Conservation (phyloP, 2,888 invertebrate genomes). For the Drosophila buzzatii region DNA sequence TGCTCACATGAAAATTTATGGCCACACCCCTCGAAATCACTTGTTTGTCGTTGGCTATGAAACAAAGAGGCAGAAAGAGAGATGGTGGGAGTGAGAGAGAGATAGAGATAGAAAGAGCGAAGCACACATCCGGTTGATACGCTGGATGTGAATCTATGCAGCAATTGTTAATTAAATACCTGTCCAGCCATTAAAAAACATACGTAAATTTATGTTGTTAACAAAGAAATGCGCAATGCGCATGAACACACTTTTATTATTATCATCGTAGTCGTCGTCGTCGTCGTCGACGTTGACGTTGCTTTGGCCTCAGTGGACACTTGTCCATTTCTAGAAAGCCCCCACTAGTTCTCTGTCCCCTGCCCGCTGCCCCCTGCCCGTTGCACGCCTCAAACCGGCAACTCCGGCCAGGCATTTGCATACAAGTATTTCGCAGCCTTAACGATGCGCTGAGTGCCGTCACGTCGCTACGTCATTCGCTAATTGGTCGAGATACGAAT, state of each 20-base stretch:
- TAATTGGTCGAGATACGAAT: slow-evolving; percentile 76
- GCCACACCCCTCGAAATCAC: slow-evolving; percentile 44
- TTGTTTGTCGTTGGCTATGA: slow-evolving; percentile 16
- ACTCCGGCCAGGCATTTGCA: slow-evolving; percentile 63
- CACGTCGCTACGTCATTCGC: slow-evolving; percentile 76
- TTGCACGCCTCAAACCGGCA: slow-evolving; percentile 1
- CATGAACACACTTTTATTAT: slow-evolving; percentile 79
- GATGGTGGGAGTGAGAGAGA: not conserved
- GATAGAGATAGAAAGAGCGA: not conserved
- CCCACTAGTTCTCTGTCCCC: not conserved
- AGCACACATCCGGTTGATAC: slow-evolving; percentile 65
- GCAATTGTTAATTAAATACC: slow-evolving; percentile 80
- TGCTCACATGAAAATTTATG: slow-evolving; percentile 19
- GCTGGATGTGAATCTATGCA: slow-evolving; percentile 36
- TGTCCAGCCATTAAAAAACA: slow-evolving; percentile 75
- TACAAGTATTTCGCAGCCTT: slow-evolving; percentile 65
- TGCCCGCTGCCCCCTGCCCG: too few relatives aligned
- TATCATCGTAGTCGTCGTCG: slow-evolving; percentile 50
- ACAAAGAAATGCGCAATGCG: slow-evolving; percentile 78
- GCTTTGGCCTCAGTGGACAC: slow-evolving; percentile 56
- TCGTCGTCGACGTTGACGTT: slow-evolving; percentile 35
- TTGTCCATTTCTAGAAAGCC: slow-evolving; percentile 55
- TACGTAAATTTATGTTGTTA: slow-evolving; percentile 80
- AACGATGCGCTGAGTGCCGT: slow-evolving; percentile 62
- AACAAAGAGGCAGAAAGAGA: not conserved